Conservation (phyloP, 2,797 vertebrate genomes). For the Alcedo quadribrachys region DNA sequence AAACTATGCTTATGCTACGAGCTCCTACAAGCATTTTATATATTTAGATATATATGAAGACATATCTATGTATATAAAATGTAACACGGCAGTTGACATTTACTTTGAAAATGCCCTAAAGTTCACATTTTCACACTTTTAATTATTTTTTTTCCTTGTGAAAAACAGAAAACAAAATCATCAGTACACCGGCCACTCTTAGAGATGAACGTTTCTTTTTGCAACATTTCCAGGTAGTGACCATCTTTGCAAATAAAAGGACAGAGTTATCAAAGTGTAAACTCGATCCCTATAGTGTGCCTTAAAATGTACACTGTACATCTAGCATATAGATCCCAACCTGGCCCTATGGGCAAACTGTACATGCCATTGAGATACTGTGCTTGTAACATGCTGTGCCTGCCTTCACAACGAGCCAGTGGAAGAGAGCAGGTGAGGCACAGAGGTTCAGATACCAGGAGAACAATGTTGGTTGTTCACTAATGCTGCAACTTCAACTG, state of each 20-base stretch:
- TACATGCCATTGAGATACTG: constrained; percentile 65
- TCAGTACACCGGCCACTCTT: constrained; percentile 39
- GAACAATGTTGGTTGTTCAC: constrained; percentile 56
- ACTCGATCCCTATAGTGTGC: constrained; percentile 76
- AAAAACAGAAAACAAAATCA: not conserved
- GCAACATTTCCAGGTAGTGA: constrained; percentile 69
- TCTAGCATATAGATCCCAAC: constrained; percentile 58
- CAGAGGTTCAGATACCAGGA: not conserved
- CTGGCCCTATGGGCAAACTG: constrained; percentile 62
- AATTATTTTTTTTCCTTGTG: not conserved
- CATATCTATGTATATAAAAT: constrained; percentile 74
- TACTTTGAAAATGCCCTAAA: constrained; percentile 60
- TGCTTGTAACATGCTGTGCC: constrained; percentile 63
- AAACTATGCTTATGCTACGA: constrained; percentile 78
- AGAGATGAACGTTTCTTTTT: constrained; percentile 61
- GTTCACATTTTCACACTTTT: constrained; percentile 22
- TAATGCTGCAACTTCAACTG: constrained; percentile 43
- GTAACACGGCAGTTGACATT: constrained; percentile 18
- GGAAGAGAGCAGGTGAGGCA: constrained; percentile 29
- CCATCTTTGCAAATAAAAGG: constrained; percentile 70
- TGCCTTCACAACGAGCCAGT: constrained; percentile 14
- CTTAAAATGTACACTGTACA: constrained; percentile 78
- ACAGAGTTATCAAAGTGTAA: constrained; percentile 66
- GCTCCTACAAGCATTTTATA: constrained; percentile 73
- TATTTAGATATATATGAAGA: constrained; percentile 60